Percentiles rank a stretch among this genome's conserved stretches.
Conservation (phyloP, 2,797 vertebrate genomes). For the Vipera latastei region DNA sequence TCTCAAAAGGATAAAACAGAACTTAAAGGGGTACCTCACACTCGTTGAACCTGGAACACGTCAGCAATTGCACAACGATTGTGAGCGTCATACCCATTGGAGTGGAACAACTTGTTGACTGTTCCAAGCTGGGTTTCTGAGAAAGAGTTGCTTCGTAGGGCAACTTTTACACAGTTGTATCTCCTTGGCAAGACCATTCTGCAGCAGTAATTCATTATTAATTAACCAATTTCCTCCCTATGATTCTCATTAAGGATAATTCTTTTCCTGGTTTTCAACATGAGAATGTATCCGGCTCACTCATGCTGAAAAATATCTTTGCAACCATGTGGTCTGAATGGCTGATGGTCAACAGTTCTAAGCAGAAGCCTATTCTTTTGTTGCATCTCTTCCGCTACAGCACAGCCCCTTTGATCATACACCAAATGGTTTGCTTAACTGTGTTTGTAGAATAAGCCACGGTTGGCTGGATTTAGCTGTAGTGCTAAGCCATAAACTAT, state of each 20-base stretch:
- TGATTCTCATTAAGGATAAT: conserved; percentile 44
- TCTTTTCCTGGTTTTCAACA: conserved; percentile 61
- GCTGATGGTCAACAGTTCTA: not conserved
- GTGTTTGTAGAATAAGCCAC: not conserved
- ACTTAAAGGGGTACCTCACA: not conserved
- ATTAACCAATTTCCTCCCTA: conserved; percentile 47
- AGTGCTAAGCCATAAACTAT: not conserved
- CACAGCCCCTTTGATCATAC: not conserved
- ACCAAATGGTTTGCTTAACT: not conserved
- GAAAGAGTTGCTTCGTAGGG: conserved; percentile 44
- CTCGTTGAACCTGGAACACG: not conserved
- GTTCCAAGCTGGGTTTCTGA: conserved; percentile 43
- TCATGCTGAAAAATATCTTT: conserved; percentile 18
- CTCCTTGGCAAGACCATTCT: not conserved
- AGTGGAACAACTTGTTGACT: not conserved
- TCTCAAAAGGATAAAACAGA: not conserved
- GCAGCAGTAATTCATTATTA: conserved; percentile 44
- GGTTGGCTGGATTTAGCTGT: not conserved
- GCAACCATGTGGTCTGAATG: not conserved
- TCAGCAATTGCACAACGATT: conserved; percentile 1
- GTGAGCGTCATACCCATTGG: not conserved
- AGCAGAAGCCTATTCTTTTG: not conserved
- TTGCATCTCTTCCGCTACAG: not conserved
- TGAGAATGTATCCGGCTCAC: conserved; percentile 32
- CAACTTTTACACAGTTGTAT: conserved; percentile 38